These are phyloP conservation scores for Crotalus tigris DNA, from an alignment of 2,113 vertebrate genomes.

Conservation along the genomic window DNA sequence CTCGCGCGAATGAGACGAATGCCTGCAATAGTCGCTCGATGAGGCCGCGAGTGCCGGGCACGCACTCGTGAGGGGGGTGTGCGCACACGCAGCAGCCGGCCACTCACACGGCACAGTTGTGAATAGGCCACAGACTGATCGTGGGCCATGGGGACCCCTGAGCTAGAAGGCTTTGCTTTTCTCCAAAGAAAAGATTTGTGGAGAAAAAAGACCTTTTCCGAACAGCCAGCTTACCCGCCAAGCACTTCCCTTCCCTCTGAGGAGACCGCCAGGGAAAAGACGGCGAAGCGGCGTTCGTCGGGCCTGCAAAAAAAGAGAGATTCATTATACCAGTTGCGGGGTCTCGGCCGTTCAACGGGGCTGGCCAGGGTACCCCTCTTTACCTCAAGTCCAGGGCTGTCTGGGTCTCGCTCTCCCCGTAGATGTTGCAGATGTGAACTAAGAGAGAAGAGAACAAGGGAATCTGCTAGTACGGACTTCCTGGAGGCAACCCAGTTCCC, in stretches of 20 bases:
- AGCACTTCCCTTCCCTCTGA: slow-evolving; percentile 87
- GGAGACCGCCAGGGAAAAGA: slow-evolving; percentile 88
- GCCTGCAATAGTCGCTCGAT: no score
- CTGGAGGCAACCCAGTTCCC: neutral
- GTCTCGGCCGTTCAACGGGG: no score
- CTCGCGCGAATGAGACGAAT: no score
- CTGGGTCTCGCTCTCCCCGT: slow-evolving; percentile 86
- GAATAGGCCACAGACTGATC: no score
- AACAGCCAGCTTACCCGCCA: slow-evolving; percentile 79
- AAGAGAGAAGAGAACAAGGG: slow-evolving; percentile 19
- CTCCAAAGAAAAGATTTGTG: neutral
- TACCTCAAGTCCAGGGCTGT: slow-evolving; percentile 91
- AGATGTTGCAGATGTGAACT: slow-evolving; percentile 92
- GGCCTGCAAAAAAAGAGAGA: slow-evolving; percentile 69
- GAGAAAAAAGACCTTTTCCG: neutral
- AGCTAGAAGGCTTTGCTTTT: no score
- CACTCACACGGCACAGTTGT: no score
- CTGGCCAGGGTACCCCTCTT: neutral
- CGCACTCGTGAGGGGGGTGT: no score
- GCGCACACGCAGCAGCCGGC: no score
- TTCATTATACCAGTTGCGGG: no score
- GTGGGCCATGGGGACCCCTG: no score
- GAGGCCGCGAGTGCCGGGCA: no score
- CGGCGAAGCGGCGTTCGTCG: slow-evolving; percentile 87
- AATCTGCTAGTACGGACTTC: slow-evolving; percentile 11